These are phyloP conservation scores for Galeopsomyia nigrocyanea DNA, from an alignment of 2,888 invertebrate genomes.

Conservation along the genomic window DNA sequence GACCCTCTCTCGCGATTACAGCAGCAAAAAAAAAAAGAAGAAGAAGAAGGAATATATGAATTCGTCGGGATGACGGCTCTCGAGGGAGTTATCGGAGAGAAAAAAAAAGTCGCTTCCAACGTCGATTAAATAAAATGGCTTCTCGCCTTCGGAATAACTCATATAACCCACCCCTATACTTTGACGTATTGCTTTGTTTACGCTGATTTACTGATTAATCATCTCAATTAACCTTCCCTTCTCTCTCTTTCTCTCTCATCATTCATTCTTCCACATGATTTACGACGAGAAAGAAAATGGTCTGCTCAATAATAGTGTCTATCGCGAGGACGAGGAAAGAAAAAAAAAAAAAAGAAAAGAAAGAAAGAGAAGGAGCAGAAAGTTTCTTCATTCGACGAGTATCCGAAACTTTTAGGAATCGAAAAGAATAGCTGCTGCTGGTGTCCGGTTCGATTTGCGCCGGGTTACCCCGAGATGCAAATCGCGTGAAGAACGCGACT, in stretches of 20 bases:
- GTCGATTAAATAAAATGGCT: constrained; percentile 60
- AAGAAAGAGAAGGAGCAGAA: neutral
- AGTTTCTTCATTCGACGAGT: neutral
- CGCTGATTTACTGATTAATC: constrained; percentile 19
- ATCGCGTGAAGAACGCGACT: constrained; percentile 6
- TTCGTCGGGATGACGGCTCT: neutral
- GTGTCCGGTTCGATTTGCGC: constrained; percentile 33
- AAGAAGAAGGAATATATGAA: neutral
- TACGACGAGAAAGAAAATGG: neutral
- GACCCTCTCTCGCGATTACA: no score
- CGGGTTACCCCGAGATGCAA: constrained; percentile 37
- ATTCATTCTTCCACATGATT: neutral
- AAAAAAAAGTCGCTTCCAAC: constrained; percentile 3
- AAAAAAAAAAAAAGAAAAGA: constrained; percentile 1
- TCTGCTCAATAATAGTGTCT: neutral
- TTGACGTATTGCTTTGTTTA: constrained; percentile 35
- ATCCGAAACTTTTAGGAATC: neutral
- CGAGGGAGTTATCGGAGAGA: neutral
- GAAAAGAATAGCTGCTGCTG: constrained; percentile 12
- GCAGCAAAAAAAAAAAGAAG: neutral
- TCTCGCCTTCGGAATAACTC: constrained; percentile 52
- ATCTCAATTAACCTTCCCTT: constrained; percentile 40
- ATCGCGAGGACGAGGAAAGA: neutral
- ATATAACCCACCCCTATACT: constrained; percentile 42
- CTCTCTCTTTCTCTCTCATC: neutral